A percentile compares a stretch with the other conserved stretches of the same genome.
Conservation (phyloP, 2,113 vertebrate genomes). For the Etia nguti region DNA sequence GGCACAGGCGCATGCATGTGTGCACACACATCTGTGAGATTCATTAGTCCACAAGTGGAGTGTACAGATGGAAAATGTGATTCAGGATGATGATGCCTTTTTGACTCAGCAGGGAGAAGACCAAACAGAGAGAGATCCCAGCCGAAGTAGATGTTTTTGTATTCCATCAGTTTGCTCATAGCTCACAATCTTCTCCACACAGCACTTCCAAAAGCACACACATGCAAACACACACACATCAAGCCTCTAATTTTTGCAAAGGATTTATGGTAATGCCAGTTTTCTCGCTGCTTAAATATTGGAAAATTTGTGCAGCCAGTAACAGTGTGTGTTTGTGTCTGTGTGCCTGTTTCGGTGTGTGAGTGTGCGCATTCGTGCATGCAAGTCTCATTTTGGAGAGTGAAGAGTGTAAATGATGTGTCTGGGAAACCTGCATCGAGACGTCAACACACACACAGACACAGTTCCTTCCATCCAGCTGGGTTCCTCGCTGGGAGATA, state of each 20-base stretch:
- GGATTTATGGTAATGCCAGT: conserved; percentile 34
- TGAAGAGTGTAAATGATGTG: conserved; percentile 51
- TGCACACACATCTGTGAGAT: conserved; percentile 59
- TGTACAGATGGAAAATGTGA: conserved; percentile 67
- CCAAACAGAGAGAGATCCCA: conserved; percentile 12
- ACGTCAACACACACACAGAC: conserved; percentile 44
- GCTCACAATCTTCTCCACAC: neutral
- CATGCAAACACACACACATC: neutral
- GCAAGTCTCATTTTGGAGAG: conserved; percentile 28
- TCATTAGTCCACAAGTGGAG: conserved; percentile 61
- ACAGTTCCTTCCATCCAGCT: conserved; percentile 52
- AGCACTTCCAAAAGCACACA: neutral
- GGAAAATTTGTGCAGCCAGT: conserved; percentile 48
- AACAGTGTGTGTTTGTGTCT: neutral
- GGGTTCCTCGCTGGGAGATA: conserved; percentile 61
- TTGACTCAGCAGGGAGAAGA: conserved; percentile 58
- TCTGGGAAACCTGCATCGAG: conserved; percentile 51
- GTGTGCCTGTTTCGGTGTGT: neutral
- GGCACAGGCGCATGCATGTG: conserved; percentile 11
- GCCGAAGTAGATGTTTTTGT: conserved; percentile 30
- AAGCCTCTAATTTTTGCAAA: conserved; percentile 2
- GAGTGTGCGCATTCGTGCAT: neutral
- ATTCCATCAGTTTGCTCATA: conserved; percentile 19
- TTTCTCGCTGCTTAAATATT: conserved; percentile 41
- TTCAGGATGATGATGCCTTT: conserved; percentile 57